These are phyloP conservation scores for Malurus melanocephalus DNA, from an alignment of 2,113 vertebrate species.

Conservation along the genomic window DNA sequence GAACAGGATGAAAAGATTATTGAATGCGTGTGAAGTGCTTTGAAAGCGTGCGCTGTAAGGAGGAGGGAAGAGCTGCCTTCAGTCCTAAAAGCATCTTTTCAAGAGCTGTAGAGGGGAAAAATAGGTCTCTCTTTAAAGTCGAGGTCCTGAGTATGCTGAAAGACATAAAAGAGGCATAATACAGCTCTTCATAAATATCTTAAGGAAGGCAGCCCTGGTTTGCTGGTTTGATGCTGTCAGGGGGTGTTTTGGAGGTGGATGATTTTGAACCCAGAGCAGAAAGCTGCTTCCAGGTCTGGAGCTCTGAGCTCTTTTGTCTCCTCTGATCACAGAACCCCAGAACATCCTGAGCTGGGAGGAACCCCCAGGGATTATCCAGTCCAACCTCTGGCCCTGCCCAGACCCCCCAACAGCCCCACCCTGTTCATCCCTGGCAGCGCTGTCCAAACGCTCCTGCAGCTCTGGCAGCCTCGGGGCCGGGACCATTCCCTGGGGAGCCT, in stretches of 20 bases:
- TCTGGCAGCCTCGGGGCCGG: not conserved
- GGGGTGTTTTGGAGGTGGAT: not conserved
- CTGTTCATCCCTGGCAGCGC: not conserved
- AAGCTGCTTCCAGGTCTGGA: not conserved
- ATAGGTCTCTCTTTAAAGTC: constrained; percentile 26
- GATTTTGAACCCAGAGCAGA: not conserved
- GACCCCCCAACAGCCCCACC: not conserved
- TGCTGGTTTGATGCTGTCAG: not conserved
- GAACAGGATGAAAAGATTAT: constrained; percentile 44
- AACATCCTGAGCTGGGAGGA: not conserved
- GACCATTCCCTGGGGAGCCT: not conserved
- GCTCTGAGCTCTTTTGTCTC: not conserved
- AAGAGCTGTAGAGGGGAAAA: constrained; percentile 15
- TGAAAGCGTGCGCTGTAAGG: not conserved
- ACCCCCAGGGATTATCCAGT: accelerated
- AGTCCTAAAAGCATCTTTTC: constrained; percentile 12
- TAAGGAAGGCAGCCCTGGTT: not conserved
- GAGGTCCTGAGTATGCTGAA: not conserved
- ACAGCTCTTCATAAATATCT: not conserved
- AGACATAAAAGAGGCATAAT: constrained; percentile 28
- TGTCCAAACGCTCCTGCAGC: not conserved
- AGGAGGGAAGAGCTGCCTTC: constrained; percentile 14
- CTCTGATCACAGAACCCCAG: not conserved
- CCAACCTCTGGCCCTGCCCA: not conserved
- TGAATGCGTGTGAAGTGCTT: constrained; percentile 48